phyloP scores from a whole-genome alignment of 2,888 invertebrate species.

The Monoplex corrugatus region DNA sequence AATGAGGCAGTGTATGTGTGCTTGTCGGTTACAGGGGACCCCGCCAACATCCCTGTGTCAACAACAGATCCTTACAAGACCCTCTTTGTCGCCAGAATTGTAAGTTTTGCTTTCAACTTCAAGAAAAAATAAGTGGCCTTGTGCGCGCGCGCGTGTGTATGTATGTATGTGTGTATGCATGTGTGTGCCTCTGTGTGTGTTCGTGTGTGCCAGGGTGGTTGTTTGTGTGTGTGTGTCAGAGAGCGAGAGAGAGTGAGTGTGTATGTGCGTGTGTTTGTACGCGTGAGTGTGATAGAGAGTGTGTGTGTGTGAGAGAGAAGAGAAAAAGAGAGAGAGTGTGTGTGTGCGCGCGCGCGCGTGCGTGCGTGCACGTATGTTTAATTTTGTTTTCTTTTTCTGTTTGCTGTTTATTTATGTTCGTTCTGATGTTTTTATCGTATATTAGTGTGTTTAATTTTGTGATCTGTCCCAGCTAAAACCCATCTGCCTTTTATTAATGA shows the following conservation, averaged over 20 bases:
- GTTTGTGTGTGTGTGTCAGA: background rate
- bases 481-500: no score
- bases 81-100: slow-evolving; percentile 96
- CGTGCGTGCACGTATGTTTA: background rate
- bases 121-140: background rate
- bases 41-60: slow-evolving; percentile 88
- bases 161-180: background rate
- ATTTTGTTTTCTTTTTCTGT: no score
- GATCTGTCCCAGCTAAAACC: no score
- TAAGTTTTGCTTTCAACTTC: slow-evolving; percentile 84
- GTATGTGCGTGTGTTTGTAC: background rate
- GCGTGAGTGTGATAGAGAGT: background rate
- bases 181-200: slow-evolving; percentile 23
- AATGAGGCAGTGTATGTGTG: background rate
- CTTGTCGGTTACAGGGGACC: slow-evolving; percentile 88
- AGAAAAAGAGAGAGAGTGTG: no score
- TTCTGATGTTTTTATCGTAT: no score
- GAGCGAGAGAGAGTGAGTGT: no score
- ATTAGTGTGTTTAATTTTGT: no score
- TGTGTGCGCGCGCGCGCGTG: background rate
- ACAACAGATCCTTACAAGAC: slow-evolving; percentile 98
- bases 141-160: background rate
- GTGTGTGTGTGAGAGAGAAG: background rate
- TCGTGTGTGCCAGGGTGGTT: background rate
- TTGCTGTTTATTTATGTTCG: no score